These are phyloP conservation scores for Nasonia longicornis DNA, from an alignment of 1,140 invertebrate species.

Conservation along the genomic window DNA sequence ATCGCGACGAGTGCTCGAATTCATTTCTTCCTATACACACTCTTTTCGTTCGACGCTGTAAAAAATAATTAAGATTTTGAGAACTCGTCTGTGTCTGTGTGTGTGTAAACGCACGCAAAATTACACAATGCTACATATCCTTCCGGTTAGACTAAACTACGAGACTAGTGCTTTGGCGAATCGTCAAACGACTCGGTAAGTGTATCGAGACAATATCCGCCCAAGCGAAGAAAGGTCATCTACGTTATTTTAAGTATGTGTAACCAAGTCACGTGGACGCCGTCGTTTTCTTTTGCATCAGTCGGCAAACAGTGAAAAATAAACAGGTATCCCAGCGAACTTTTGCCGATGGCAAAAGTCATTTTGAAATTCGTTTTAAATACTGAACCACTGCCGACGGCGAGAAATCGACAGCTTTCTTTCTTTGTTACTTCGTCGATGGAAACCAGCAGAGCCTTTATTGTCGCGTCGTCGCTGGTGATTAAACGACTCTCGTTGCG, in stretches of 20 bases:
- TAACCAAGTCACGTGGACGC: neutral
- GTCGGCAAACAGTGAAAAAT: neutral
- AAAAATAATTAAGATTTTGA: slow-evolving; percentile 1
- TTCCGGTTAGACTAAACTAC: slow-evolving; percentile 23
- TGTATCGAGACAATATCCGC: neutral
- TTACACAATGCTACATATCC: neutral
- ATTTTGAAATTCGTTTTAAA: slow-evolving; percentile 30
- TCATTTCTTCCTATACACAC: neutral
- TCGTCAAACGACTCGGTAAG: slow-evolving; percentile 18
- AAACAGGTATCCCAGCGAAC: neutral
- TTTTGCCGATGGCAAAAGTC: slow-evolving; percentile 5
- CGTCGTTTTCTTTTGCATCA: neutral
- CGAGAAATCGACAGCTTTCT: slow-evolving; percentile 16
- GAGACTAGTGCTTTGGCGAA: slow-evolving; percentile 40
- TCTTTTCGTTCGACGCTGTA: neutral
- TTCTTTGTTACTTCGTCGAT: neutral
- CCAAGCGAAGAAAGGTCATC: neutral
- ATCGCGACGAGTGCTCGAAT: neutral
- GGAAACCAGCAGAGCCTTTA: neutral
- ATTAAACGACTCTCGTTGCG: no score
- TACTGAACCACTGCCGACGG: slow-evolving; percentile 32
- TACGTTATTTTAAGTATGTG: slow-evolving; percentile 10
- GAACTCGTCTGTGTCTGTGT: neutral
- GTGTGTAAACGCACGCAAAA: neutral
- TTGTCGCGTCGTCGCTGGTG: neutral